Base-by-base conservation (phyloP, 2,797 vertebrate genomes). In the Pagetopsis macropterus region DNA sequence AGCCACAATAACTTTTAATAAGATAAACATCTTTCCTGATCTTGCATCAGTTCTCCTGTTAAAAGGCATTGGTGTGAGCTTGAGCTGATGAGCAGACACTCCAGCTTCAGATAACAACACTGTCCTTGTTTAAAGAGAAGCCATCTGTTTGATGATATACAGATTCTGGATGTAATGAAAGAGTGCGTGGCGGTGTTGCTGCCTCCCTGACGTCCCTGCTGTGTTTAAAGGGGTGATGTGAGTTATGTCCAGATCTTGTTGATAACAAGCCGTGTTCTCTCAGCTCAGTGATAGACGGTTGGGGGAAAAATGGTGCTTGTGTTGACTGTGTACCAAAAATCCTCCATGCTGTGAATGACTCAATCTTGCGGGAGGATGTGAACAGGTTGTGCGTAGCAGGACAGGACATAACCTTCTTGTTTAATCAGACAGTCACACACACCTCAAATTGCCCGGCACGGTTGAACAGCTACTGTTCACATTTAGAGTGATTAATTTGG, bases 141-240 rank as follows among this genome's bases (percentile, higher is more conserved):
- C 83, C 86, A 88, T 90, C 81, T 86, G 84, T 85, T 79, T 89
- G 78, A 87, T 87, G 72, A 81, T 79, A 67, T 84, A 82, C 83
- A 72, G 81, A 88, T 86, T 62, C 15, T 31, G 70, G 77, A 58
- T 70, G 71, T 67, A 84, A 87, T 85, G 77, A 85, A 84, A 84
- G 77, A 62, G 41, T 17, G 78, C 9, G 57, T n/a, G 64, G 31
- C 40, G 56, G 57, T 75, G 70, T 11, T 46, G 72, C 70, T 31
- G 75, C 54, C 60, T 75, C 57, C 57, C 63, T 16, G 66, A 69
- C 8, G 27, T 76, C 76, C 64, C 82, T 8, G 77, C 79, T 75
- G 83, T 44, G 86, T 79, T 81, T 76, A 81, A 65, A 78, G 62
- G 52, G 62, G 55, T 48, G 77, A 81, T 50, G 58, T 69, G 82